These are phyloP conservation scores for Buteo buteo DNA, from an alignment of 2,113 vertebrate genomes.

Conservation along the genomic window DNA sequence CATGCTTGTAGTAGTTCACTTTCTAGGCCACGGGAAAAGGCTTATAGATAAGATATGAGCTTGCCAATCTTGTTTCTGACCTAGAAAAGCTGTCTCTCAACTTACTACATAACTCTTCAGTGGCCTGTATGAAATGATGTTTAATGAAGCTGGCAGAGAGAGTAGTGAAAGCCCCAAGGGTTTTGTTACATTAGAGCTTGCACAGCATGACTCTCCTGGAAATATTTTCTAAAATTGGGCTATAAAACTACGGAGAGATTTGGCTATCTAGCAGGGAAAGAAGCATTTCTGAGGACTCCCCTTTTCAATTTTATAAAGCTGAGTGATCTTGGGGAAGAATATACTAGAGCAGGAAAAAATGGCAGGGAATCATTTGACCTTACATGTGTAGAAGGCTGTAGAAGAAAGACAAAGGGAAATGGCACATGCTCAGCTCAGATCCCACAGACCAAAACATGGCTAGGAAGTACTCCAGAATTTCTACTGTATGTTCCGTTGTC, in stretches of 20 bases:
- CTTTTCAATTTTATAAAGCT: neutral
- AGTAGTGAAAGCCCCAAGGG: slow-evolving; percentile 56
- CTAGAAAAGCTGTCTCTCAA: slow-evolving; percentile 50
- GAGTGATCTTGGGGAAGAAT: neutral
- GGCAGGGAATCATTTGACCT: neutral
- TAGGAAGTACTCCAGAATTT: neutral
- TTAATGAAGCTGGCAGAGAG: slow-evolving; percentile 58
- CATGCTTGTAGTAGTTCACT: neutral
- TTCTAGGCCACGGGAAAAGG: neutral
- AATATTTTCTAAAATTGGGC: neutral
- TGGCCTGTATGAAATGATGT: slow-evolving; percentile 35
- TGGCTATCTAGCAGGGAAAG: neutral
- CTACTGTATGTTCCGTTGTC: neutral
- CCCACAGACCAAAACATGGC: neutral
- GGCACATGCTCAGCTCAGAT: neutral
- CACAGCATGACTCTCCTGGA: slow-evolving; percentile 18
- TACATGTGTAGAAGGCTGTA: neutral
- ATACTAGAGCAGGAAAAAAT: neutral
- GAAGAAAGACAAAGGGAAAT: neutral
- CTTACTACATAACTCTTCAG: slow-evolving; percentile 35
- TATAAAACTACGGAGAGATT: neutral
- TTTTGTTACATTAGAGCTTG: slow-evolving; percentile 40
- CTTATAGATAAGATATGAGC: slow-evolving; percentile 21
- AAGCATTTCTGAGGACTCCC: neutral
- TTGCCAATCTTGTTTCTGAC: slow-evolving; percentile 46